A percentile compares a stretch with the other conserved stretches of the same genome.
These are phyloP conservation scores for Tribolium madens DNA, from an alignment of 1,140 invertebrate species.

Conservation along the genomic window DNA sequence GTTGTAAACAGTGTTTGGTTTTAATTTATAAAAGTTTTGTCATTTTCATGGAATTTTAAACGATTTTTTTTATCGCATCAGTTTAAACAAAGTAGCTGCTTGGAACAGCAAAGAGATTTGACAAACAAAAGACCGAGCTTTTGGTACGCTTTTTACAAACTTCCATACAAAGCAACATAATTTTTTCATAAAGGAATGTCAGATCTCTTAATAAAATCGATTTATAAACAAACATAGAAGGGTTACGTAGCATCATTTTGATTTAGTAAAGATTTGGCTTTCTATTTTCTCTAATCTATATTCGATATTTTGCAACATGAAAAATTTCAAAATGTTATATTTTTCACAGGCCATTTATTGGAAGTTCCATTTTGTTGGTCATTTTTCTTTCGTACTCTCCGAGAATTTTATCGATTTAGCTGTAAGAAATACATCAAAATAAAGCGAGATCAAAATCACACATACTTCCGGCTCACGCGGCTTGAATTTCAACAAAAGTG, in stretches of 20 bases:
- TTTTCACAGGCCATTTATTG: constrained; percentile 46
- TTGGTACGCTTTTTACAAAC: constrained; percentile 3
- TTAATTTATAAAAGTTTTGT: constrained; percentile 5
- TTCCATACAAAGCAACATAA: constrained; percentile 8
- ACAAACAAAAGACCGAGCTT: constrained; percentile 3
- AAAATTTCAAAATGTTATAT: constrained; percentile 46
- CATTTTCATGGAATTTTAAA: constrained; percentile 6
- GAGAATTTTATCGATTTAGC: constrained; percentile 43
- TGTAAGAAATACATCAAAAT: constrained; percentile 42
- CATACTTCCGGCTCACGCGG: constrained; percentile 13
- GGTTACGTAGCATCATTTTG: constrained; percentile 15
- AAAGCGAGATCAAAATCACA: constrained; percentile 31
- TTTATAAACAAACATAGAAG: constrained; percentile 1
- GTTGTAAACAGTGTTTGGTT: constrained; percentile 12
- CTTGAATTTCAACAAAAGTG: background rate
- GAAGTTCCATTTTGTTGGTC: constrained; percentile 46
- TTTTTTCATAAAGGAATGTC: constrained; percentile 21
- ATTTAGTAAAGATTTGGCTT: constrained; percentile 39
- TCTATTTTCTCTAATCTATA: constrained; percentile 42
- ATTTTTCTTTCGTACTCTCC: constrained; percentile 39
- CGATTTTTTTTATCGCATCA: constrained; percentile 6
- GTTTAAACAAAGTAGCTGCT: constrained; percentile 26
- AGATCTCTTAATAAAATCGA: constrained; percentile 10
- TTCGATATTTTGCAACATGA: constrained; percentile 44
- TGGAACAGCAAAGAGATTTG: constrained; percentile 15